These are phyloP conservation scores for Myotis davidii DNA, from an alignment of 2,113 vertebrate genomes.

Conservation along the genomic window DNA sequence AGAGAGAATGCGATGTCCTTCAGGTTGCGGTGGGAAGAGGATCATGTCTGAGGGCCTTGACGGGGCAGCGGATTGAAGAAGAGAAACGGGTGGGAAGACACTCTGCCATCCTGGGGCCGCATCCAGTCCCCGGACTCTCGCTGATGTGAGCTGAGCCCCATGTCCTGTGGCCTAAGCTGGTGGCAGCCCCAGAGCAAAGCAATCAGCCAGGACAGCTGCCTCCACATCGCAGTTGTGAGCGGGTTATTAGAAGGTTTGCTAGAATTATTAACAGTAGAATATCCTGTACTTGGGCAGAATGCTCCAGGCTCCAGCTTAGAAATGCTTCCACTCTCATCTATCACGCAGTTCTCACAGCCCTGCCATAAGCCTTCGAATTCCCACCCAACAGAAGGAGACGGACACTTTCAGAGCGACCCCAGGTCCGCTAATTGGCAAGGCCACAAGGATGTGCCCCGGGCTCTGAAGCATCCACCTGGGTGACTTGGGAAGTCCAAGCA, in stretches of 20 bases:
- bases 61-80: neutral
- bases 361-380: neutral
- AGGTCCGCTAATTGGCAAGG: neutral
- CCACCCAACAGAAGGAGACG: neutral
- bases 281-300: neutral
- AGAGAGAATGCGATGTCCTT: neutral
- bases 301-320: neutral
- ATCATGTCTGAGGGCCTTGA: neutral
- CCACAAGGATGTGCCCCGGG: neutral
- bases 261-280: neutral
- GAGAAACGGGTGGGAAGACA: neutral
- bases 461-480: neutral
- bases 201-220: too few relatives aligned
- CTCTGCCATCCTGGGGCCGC: accelerated
- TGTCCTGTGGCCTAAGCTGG: neutral
- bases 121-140: too few relatives aligned
- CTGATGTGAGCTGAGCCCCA: neutral
- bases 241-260: neutral
- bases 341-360: neutral
- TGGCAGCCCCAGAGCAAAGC: neutral
- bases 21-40: neutral
- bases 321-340: neutral
- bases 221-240: accelerated
- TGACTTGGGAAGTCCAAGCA: neutral
- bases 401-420: neutral